Percentiles rank a stretch among this genome's conserved stretches.
These are phyloP conservation scores for Lasioglossum calceatum DNA, from an alignment of 2,888 invertebrate genomes.

Conservation along the genomic window DNA sequence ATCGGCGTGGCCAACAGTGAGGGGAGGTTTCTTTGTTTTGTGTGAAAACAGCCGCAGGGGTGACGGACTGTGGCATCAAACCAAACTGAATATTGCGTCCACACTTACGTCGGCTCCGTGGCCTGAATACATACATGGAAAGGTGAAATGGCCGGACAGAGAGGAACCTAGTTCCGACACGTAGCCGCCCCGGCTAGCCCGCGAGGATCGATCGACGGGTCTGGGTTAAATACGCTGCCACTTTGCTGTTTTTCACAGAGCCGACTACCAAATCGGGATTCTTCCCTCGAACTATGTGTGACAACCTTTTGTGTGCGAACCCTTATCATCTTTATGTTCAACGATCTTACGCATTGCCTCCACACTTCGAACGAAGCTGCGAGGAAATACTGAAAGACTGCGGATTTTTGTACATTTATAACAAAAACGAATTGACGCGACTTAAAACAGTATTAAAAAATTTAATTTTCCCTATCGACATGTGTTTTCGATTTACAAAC, in stretches of 20 bases:
- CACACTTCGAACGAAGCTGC: too few species aligned
- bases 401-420: too few species aligned
- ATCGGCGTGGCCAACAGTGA: slow-evolving; percentile 59
- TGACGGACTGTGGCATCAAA: slow-evolving; percentile 79
- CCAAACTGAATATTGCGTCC: slow-evolving; percentile 76
- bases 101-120: slow-evolving; percentile 58
- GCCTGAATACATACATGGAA: slow-evolving; percentile 33
- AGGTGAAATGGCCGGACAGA: slow-evolving; percentile 12
- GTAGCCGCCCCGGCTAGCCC: not conserved
- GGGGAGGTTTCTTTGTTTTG: slow-evolving; percentile 79
- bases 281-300: not conserved
- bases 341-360: too few species aligned
- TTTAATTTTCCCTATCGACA: too few species aligned
- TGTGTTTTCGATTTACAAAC: too few species aligned
- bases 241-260: not conserved
- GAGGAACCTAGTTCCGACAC: slow-evolving; percentile 38
- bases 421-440: too few species aligned
- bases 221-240: not conserved
- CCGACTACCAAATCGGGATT: not conserved
- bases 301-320: not conserved
- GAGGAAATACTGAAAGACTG: too few species aligned
- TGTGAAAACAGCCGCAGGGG: slow-evolving; percentile 79
- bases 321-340: not conserved
- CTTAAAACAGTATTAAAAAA: too few species aligned
- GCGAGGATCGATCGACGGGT: slow-evolving; percentile 32